phyloP scores from a whole-genome alignment of 2,113 vertebrate genomes.

The Bungarus multicinctus region DNA sequence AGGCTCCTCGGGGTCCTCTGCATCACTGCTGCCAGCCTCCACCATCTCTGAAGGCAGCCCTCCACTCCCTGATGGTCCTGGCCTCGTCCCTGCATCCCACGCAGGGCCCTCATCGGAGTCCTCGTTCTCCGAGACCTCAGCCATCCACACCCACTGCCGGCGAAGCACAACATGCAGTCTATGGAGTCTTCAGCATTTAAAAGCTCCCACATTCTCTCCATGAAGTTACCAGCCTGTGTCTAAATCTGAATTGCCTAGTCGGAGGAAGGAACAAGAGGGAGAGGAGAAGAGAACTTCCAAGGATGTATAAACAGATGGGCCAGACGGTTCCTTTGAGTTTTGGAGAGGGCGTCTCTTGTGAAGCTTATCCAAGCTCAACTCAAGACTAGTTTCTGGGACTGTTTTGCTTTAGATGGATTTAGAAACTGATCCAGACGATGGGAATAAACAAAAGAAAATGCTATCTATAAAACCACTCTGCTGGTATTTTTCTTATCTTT shows the following conservation, averaged over 20 bases:
- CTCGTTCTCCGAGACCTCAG: too few species aligned
- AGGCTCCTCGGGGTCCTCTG: too few species aligned
- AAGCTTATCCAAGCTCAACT: not conserved
- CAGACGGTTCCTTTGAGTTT: not conserved
- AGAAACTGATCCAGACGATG: not conserved
- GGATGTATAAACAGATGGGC: not conserved
- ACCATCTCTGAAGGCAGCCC: too few species aligned
- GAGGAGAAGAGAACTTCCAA: not conserved
- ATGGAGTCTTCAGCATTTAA: not conserved
- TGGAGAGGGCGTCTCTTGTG: too few species aligned
- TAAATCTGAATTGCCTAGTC: not conserved
- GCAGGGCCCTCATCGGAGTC: too few species aligned
- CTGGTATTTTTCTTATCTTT: conserved; percentile 32
- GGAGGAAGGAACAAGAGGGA: not conserved
- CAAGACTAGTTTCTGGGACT: not conserved
- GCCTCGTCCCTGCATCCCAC: too few species aligned
- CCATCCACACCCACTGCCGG: too few species aligned
- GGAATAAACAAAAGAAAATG: not conserved
- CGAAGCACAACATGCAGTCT: too few species aligned
- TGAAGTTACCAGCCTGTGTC: not conserved
- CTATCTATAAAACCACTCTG: not conserved
- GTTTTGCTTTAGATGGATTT: not conserved
- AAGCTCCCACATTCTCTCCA: not conserved
- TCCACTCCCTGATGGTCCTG: too few species aligned
- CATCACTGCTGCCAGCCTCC: too few species aligned